Evolutionary conservation across 2,113 vertebrate genomes (phyloP).

Genomic region (Struthidea cinerea): DNA sequence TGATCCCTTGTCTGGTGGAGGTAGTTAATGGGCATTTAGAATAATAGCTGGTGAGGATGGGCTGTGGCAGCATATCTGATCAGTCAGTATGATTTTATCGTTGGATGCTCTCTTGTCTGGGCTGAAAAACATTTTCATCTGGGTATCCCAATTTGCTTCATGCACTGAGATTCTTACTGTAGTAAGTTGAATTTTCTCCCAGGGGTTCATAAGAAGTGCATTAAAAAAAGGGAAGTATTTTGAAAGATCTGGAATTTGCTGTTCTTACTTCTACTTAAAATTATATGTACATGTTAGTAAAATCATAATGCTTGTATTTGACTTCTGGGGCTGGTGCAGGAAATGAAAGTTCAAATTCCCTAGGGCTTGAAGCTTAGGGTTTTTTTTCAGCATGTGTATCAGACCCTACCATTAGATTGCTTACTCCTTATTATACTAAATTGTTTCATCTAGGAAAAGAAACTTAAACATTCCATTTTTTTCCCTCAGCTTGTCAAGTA

Average conservation of each 20-base stretch:
- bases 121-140: background rate
- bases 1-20: background rate
- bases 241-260: background rate
- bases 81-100: background rate
- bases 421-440: background rate
- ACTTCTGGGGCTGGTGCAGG: background rate
- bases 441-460: conserved; percentile 7
- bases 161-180: background rate
- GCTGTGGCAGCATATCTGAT: background rate
- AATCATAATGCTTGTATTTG: background rate
- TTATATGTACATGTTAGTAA: background rate
- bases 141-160: background rate
- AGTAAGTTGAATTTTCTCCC: background rate
- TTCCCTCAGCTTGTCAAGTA: conserved; percentile 88
- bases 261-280: background rate
- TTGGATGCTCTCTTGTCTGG: background rate
- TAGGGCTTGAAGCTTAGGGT: background rate
- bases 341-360: background rate
- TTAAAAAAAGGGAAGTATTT: background rate
- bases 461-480: conserved; percentile 48
- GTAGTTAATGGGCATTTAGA: background rate
- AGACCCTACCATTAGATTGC: background rate
- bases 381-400: background rate
- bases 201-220: background rate
- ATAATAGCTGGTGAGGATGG: background rate